phyloP scores from a whole-genome alignment of 2,113 vertebrate species.

The Thymallus thymallus region DNA sequence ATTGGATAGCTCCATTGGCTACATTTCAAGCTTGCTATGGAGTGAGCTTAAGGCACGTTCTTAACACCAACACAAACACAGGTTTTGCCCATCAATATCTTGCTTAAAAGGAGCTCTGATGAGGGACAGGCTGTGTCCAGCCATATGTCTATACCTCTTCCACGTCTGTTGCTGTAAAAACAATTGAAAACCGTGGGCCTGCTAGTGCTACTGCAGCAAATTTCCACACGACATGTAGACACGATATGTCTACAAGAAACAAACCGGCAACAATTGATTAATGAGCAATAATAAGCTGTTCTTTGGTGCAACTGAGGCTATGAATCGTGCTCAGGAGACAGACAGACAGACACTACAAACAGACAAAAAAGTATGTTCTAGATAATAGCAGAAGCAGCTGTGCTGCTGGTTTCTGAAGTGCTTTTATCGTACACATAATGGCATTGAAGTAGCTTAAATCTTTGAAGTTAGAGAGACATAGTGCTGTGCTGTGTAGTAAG shows the following conservation, averaged over 20 bases:
- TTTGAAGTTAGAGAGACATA: slow-evolving; percentile 25
- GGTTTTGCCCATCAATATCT: slow-evolving; percentile 16
- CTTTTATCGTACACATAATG: slow-evolving; percentile 30
- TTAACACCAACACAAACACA: background rate
- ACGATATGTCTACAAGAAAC: slow-evolving; percentile 26
- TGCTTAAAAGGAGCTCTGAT: slow-evolving; percentile 22
- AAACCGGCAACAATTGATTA: slow-evolving; percentile 2
- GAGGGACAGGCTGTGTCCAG: slow-evolving; percentile 22
- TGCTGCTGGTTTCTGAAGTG: slow-evolving; percentile 5
- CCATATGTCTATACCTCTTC: slow-evolving; percentile 34
- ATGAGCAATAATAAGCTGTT: background rate
- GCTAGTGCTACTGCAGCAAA: background rate
- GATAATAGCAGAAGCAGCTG: slow-evolving; percentile 30
- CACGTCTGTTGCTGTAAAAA: slow-evolving; percentile 6
- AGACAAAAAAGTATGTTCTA: background rate
- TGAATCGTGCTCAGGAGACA: background rate
- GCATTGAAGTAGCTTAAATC: slow-evolving; percentile 31
- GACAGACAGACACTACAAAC: background rate
- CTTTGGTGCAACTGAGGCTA: background rate
- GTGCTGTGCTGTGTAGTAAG: slow-evolving; percentile 28
- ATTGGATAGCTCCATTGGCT: too few relatives aligned
- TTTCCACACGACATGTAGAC: background rate
- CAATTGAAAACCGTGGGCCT: background rate
- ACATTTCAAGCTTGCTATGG: too few relatives aligned
- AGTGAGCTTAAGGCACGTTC: too few relatives aligned